These are phyloP conservation scores for Corythucha ciliata DNA, from an alignment of 2,888 invertebrate species.

Conservation along the genomic window DNA sequence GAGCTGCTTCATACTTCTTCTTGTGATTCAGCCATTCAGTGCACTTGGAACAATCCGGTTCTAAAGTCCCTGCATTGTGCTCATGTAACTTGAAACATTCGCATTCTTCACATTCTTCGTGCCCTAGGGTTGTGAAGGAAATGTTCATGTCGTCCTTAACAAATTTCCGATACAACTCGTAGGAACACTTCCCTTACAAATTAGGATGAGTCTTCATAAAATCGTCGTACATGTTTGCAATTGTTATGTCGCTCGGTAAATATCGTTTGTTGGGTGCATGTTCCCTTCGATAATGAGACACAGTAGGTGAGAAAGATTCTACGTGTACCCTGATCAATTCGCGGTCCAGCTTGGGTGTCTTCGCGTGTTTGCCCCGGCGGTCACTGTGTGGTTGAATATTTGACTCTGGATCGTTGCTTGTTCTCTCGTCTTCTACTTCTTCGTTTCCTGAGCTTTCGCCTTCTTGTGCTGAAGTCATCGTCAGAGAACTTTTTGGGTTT, in stretches of 20 bases:
- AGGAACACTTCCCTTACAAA: slow-evolving; percentile 12
- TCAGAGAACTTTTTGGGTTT: no score
- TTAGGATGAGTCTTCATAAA: slow-evolving; percentile 1
- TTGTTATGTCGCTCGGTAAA: slow-evolving; percentile 23
- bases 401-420: no score
- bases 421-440: no score
- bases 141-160: slow-evolving; percentile 15
- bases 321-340: slow-evolving; percentile 26
- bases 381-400: no score
- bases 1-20: slow-evolving; percentile 3
- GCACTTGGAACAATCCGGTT: slow-evolving; percentile 14
- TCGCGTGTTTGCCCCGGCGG: slow-evolving; percentile 13
- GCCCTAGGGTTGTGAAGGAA: slow-evolving; percentile 10
- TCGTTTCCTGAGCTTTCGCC: no score
- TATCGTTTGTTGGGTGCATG: slow-evolving; percentile 31
- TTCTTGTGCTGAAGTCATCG: no score
- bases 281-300: slow-evolving; percentile 31
- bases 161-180: slow-evolving; percentile 9
- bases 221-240: slow-evolving; percentile 5
- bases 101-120: slow-evolving; percentile 9
- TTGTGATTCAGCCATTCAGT: slow-evolving; percentile 9
- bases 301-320: slow-evolving; percentile 25
- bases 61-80: slow-evolving; percentile 10
- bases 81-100: slow-evolving; percentile 13
- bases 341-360: slow-evolving; percentile 10